Percentiles rank a stretch among this genome's conserved stretches.
These are phyloP conservation scores for Pogonophryne albipinna DNA, from an alignment of 2,797 vertebrate genomes.

Conservation along the genomic window DNA sequence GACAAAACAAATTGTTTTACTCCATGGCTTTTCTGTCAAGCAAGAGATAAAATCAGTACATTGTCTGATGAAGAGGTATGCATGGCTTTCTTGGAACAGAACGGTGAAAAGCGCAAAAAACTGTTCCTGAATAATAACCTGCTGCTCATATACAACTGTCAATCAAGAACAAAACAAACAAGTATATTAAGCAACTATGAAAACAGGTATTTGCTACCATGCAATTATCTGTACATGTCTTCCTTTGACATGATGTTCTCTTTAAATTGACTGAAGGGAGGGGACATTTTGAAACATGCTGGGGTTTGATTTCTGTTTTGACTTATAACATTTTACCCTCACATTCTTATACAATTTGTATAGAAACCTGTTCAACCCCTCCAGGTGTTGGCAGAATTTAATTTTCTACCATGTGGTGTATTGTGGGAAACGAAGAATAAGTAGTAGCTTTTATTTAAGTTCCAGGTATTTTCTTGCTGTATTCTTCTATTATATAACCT, in stretches of 20 bases:
- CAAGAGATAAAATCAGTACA: conserved; percentile 71
- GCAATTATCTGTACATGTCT: neutral
- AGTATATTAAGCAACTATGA: conserved; percentile 13
- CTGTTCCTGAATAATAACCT: conserved; percentile 49
- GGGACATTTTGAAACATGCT: neutral
- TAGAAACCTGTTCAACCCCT: conserved; percentile 17
- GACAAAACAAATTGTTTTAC: conserved; percentile 42
- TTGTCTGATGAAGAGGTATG: conserved; percentile 64
- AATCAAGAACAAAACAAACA: conserved; percentile 10
- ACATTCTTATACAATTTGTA: conserved; percentile 3
- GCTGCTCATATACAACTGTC: neutral
- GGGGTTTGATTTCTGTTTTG: neutral
- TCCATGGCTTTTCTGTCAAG: conserved; percentile 69
- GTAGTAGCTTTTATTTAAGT: conserved; percentile 37
- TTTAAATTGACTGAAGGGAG: neutral
- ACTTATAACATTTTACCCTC: conserved; percentile 9
- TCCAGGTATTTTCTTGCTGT: conserved; percentile 23
- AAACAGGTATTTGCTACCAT: conserved; percentile 13
- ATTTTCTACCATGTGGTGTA: conserved; percentile 13
- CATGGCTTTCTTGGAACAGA: conserved; percentile 48
- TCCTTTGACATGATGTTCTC: neutral
- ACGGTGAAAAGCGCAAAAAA: conserved; percentile 37
- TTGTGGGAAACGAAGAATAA: neutral
- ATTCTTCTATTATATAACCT: conserved; percentile 36
- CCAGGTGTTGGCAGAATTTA: conserved; percentile 20